These are phyloP conservation scores for Argyra leucocephala DNA, from an alignment of 2,888 invertebrate species.

Conservation along the genomic window DNA sequence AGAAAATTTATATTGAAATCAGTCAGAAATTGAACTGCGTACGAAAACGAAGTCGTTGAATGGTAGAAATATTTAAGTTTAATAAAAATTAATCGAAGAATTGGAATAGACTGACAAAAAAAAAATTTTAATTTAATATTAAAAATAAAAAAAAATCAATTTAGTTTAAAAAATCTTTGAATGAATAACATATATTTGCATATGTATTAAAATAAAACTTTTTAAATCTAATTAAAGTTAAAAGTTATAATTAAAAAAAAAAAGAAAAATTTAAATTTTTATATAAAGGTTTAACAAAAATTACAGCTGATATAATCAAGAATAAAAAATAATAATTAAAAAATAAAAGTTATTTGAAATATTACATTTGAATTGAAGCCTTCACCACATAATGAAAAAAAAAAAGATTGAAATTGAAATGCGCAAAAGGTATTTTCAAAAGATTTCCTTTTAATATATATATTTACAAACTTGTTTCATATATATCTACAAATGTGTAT, in stretches of 20 bases:
- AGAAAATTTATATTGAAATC: background rate
- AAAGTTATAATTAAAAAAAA: background rate
- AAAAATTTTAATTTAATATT: too few species aligned
- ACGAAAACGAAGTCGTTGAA: conserved; percentile 8
- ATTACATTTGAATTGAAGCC: too few species aligned
- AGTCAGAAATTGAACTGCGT: conserved; percentile 16
- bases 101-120: background rate
- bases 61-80: background rate
- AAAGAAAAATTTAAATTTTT: background rate
- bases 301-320: conserved; percentile 3
- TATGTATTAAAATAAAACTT: background rate
- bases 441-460: too few species aligned
- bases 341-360: background rate
- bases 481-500: background rate
- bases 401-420: background rate
- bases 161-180: background rate
- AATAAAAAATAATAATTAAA: background rate
- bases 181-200: background rate
- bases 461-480: background rate
- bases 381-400: conserved; percentile 2
- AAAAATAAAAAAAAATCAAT: too few species aligned
- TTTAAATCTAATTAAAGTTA: background rate
- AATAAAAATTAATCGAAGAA: background rate
- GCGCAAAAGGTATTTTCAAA: conserved; percentile 1
- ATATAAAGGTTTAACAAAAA: background rate